phyloP scores from a whole-genome alignment of 2,113 vertebrate genomes.

The Salvelinus namaycush region DNA sequence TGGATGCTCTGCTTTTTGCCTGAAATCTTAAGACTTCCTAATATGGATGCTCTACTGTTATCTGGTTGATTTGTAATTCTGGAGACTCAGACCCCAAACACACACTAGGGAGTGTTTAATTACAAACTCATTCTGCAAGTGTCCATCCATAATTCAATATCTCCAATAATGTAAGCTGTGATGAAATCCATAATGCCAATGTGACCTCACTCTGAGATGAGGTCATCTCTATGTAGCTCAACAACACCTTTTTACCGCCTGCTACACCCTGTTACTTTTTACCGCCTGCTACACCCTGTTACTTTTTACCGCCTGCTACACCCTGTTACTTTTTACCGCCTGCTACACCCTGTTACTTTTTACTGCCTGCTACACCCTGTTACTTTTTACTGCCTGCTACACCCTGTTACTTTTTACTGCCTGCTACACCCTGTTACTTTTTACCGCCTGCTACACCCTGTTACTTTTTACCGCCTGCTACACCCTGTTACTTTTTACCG shows the following conservation, averaged over 20 bases:
- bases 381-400: constrained; percentile 16
- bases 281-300: constrained; percentile 1
- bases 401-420: no score
- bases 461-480: no score
- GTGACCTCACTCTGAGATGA: constrained; percentile 31
- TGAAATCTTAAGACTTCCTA: no score
- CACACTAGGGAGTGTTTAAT: constrained; percentile 67
- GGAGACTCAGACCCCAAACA: constrained; percentile 48
- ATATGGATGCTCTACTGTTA: not conserved
- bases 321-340: constrained; percentile 15
- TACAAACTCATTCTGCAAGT: constrained; percentile 51
- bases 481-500: no score
- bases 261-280: constrained; percentile 9
- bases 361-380: not conserved
- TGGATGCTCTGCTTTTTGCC: no score
- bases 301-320: constrained; percentile 17
- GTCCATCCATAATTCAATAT: constrained; percentile 60
- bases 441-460: no score
- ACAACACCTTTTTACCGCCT: constrained; percentile 23
- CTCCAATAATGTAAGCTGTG: constrained; percentile 62
- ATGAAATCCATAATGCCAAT: constrained; percentile 57
- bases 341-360: constrained; percentile 18
- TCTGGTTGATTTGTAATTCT: constrained; percentile 1
- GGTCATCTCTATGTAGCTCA: constrained; percentile 11
- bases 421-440: no score